These are phyloP conservation scores for Trilocha varians DNA, from an alignment of 2,888 invertebrate species.

Conservation along the genomic window DNA sequence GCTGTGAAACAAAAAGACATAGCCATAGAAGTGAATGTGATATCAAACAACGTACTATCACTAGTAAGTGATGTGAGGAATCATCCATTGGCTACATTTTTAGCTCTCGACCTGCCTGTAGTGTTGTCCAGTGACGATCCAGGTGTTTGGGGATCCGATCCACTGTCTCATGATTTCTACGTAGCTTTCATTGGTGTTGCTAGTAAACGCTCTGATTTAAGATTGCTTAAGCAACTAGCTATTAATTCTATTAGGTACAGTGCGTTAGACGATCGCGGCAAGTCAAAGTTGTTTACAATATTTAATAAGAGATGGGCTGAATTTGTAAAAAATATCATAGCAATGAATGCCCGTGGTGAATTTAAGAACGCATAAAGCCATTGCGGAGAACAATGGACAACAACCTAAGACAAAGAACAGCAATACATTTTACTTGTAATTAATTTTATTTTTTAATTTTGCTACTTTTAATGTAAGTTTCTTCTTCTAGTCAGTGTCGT, in stretches of 20 bases:
- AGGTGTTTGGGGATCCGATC: conserved; percentile 82
- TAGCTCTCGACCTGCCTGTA: conserved; percentile 79
- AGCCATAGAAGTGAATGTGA: conserved; percentile 84
- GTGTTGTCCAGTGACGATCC: conserved; percentile 87
- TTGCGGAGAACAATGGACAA: no score
- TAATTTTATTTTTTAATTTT: background rate
- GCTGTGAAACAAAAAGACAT: conserved; percentile 73
- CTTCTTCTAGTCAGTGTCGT: no score
- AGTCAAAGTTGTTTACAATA: conserved; percentile 25
- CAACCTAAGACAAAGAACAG: background rate
- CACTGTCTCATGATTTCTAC: conserved; percentile 85
- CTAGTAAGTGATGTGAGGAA: conserved; percentile 82
- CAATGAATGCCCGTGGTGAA: conserved; percentile 2
- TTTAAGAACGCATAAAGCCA: background rate
- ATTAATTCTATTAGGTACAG: conserved; percentile 83
- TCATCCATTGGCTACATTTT: conserved; percentile 79
- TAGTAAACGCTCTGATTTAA: conserved; percentile 78
- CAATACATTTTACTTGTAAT: background rate
- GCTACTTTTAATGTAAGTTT: no score
- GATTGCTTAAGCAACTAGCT: conserved; percentile 81
- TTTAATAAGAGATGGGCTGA: conserved; percentile 41
- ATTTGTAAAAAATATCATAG: conserved; percentile 38
- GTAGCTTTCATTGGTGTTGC: conserved; percentile 83
- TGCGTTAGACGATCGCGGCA: conserved; percentile 42
- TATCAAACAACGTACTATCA: conserved; percentile 83